Percentiles rank a stretch among this genome's conserved stretches.
Conservation (phyloP, 2,797 vertebrate genomes). For the Avahi laniger region DNA sequence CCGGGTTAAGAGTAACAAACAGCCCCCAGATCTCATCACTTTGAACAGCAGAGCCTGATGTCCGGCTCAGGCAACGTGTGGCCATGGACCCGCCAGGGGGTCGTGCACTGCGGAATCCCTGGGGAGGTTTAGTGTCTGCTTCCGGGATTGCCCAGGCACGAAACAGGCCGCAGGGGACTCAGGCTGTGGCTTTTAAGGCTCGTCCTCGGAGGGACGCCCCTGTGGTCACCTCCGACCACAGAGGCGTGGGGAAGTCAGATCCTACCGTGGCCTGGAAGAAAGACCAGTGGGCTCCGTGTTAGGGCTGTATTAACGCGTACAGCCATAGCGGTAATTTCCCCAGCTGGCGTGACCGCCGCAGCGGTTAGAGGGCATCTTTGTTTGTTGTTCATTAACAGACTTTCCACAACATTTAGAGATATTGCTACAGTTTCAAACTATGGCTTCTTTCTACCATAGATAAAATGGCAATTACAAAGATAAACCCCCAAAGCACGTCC, state of each 20-base stretch:
- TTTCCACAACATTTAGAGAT: rapidly evolving
- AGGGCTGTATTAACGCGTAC: rapidly evolving
- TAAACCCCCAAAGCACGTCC: rapidly evolving
- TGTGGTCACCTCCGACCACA: neutral
- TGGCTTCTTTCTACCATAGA: neutral
- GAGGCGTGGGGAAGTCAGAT: neutral
- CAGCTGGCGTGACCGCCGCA: rapidly evolving
- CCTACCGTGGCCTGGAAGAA: rapidly evolving
- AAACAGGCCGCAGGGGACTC: rapidly evolving
- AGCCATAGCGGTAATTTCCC: rapidly evolving
- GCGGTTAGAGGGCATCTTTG: rapidly evolving
- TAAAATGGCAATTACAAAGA: neutral
- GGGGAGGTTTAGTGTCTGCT: neutral
- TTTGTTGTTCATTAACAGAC: too few species aligned
- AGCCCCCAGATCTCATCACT: neutral
- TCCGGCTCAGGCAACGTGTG: rapidly evolving
- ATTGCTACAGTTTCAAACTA: rapidly evolving
- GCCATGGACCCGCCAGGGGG: rapidly evolving
- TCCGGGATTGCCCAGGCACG: rapidly evolving
- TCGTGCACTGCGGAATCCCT: rapidly evolving
- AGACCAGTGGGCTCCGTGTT: neutral
- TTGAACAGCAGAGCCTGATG: neutral
- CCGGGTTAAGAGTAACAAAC: neutral
- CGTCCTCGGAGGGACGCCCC: rapidly evolving
- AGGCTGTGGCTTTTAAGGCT: rapidly evolving